Evolutionary conservation across 2,797 vertebrate genomes (phyloP), one percentile per base, ranked within the genome.

Genomic region (Eurystomus glaucurus): DNA sequence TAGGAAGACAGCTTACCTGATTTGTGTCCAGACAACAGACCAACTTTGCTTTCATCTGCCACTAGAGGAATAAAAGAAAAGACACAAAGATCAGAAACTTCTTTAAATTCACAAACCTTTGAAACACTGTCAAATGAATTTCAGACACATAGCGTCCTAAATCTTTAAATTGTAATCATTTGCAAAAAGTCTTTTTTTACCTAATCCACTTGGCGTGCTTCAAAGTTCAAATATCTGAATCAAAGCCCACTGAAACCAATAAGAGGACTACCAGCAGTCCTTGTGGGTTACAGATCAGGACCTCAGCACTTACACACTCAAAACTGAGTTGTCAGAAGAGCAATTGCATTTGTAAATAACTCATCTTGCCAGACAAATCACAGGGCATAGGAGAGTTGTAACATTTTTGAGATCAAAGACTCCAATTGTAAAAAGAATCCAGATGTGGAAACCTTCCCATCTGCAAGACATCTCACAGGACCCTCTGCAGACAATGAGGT

Each of bases 21-120:
- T 93, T 96, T 98, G 78, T 93, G 98, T 91, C 96, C 95, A 15
- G 95, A 98, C 98, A 99, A 95, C n/a, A 98, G 98, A 92, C 98
- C 96, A 96, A 99, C 85, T 96, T 99, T 99, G 98, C 99, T 99
- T 98, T 99, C 99, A 97, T 99, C 99, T 64, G 99, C 98, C 98
- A 99, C 99, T 99, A 92, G 50, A 97, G 90, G 69, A 95, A 98
- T 96, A 96, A 96, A 98, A 96, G 95, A 82, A 96, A 93, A 96
- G 82, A 95, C 77, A 96, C 58, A 93, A 88, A 78, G 75, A 96
- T 98, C 89, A 98, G 97, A 94, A 66, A 35, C 46, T 77, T 90
- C 74, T 77, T 86, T 88, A 97, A 97, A 97, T 97, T 80, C 79
- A 92, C 25, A 82, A 95, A 41, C 51, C 55, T 97, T 93, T 94